Base-by-base conservation (phyloP, 2,113 vertebrate genomes). In the Antigone vipio region DNA sequence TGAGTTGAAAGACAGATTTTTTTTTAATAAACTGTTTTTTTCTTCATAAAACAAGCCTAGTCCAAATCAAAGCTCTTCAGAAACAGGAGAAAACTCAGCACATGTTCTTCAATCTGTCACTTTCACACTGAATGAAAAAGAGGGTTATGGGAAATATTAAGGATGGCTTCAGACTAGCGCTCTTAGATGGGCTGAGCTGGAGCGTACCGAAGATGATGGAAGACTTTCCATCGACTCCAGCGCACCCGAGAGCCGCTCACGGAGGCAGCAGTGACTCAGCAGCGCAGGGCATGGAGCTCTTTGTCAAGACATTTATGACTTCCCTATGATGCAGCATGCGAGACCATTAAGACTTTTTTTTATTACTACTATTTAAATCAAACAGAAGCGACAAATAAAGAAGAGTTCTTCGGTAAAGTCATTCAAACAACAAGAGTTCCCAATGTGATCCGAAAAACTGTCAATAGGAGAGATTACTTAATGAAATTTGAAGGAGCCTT, bases 401-500 rank as follows among this genome's bases (percentile, higher is more conserved):
- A 91, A 64, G 94, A 77, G 62, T 81, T 92, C 67, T 42, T 55
- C 5, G 35, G 85, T 79, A 86, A 97, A 97, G 77, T 21, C 82
- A 58, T 67, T 96, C 85, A 18, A 94, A 97, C 86, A 92, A 96
- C 86, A 92, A 96, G 81, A 92, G 86, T 92, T 96, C 92, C 95
- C 95, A 93, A 83, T 49, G 73, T 45, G 94, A 96, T 96, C 81
- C 95, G 85, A 91, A 74, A 88, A 90, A 83, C 93, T 81, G 91
- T 86, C 96, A 96, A 96, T 94, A 88, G 96, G 91, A 91, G 95
- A 85, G 96, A 98, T 97, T 97, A 92, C 95, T 95, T 93, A 92
- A 92, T 92, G 93, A 95, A 98, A 97, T 90, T 82, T 62, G 97
- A 98, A 97, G 96, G 92, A 94, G 58, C 75, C 89, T 94, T 97